Evolutionary conservation across 2,113 vertebrate genomes (phyloP).

Genomic region (Ptilonorhynchus violaceus): DNA sequence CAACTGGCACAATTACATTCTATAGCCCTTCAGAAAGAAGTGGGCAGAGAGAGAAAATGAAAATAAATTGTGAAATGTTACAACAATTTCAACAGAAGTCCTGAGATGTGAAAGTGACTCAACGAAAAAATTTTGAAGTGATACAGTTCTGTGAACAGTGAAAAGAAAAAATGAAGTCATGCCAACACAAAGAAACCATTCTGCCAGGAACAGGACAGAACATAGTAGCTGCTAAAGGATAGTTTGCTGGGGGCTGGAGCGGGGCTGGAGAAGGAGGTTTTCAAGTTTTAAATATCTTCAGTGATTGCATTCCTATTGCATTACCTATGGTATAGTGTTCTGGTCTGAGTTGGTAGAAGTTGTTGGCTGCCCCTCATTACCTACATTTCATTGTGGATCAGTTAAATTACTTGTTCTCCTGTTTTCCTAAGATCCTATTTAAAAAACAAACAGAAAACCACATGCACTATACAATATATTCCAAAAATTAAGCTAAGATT

Average conservation of each 20-base stretch:
- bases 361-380: background rate
- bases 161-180: conserved; percentile 4
- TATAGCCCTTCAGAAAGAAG: background rate
- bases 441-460: background rate
- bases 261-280: background rate
- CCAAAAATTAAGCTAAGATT: background rate
- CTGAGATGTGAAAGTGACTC: background rate
- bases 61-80: background rate
- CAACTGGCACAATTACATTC: background rate
- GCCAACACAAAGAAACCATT: background rate
- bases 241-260: background rate
- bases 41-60: background rate
- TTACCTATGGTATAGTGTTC: background rate
- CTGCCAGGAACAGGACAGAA: background rate
- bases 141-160: background rate
- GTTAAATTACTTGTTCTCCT: background rate
- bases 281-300: background rate
- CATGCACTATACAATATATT: background rate
- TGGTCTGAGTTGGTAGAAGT: background rate
- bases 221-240: background rate
- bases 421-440: background rate
- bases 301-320: background rate
- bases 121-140: background rate
- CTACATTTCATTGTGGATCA: background rate
- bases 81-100: background rate